Evolutionary conservation across 2,888 invertebrate genomes (phyloP), one percentile per base, ranked within the genome.

Genomic region (Chalcosyrphus nemorum): DNA sequence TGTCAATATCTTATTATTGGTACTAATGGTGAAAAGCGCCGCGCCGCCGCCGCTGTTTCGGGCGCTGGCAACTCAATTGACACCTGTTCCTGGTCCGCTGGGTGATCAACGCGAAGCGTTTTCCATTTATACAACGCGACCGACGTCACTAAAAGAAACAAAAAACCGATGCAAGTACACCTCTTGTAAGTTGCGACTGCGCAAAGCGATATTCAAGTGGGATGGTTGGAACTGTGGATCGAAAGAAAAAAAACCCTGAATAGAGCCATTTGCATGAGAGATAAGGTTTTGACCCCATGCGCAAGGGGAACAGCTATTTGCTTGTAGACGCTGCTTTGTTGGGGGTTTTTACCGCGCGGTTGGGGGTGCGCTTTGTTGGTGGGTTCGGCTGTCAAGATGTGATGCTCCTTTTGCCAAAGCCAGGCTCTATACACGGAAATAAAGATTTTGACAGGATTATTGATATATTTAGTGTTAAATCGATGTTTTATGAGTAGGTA

Each of bases 1-100:
- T 84, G 84, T 84, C 84, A 84, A 84, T 80, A 84, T 80, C 63
- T 74, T 80, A 84, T 84, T 84, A 84, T 80, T 80, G 84, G 74
- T 80, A 84, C 80, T 84, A 84, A 84, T 84, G 84, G 84, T 65
- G 84, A 80, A 84, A 84, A 84, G 74, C 68, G 68, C 72, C 61
- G 65, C 61, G 65, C 45, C 29, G 24, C 24, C 4, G 24, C 4
- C n/a, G 38, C 61, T 56, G 32, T 57, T 80, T 80, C 63, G 84
- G 80, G 57, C 80, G 74, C 84, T 84, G 80, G 75, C 74, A 80
- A 80, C 80, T 84, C 80, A 80, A 84, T 84, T 70, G 80, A 84
- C 84, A 84, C 84, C 78, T 84, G 84, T 80, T 84, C 65, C 75
- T 59, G 70, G 70, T 70, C 17, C n/a, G n/a, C n/a, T 59, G 78